phyloP scores from a whole-genome alignment of 2,797 vertebrate species.

The Eupleurogrammus muticus region DNA sequence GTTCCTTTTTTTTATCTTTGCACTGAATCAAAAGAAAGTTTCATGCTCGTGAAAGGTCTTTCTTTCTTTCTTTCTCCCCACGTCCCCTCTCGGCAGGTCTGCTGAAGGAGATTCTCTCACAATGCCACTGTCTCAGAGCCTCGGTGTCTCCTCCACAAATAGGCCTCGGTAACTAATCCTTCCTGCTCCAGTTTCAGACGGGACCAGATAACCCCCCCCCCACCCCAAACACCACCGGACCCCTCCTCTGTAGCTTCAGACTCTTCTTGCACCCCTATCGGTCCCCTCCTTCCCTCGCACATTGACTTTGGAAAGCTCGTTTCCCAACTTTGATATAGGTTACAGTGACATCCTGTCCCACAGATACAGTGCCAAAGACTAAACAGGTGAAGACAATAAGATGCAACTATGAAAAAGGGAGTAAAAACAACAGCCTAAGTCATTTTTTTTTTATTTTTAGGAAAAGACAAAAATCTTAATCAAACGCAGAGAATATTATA shows the following conservation, averaged over 20 bases:
- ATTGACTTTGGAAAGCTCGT: constrained; percentile 81
- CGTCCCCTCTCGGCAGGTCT: constrained; percentile 58
- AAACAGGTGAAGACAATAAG: constrained; percentile 20
- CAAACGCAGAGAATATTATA: no score
- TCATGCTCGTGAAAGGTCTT: constrained; percentile 13
- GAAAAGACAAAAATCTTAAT: no score
- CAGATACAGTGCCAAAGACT: background rate
- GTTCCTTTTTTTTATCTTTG: background rate
- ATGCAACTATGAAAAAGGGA: background rate
- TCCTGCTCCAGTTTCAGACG: constrained; percentile 84
- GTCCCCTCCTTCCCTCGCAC: constrained; percentile 71
- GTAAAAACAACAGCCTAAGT: no score
- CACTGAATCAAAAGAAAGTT: constrained; percentile 27
- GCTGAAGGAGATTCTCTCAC: constrained; percentile 83
- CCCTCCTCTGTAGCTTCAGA: constrained; percentile 73
- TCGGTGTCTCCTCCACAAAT: constrained; percentile 87
- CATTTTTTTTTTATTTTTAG: no score
- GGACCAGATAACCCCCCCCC: constrained; percentile 80
- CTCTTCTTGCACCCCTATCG: constrained; percentile 65
- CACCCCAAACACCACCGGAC: constrained; percentile 60
- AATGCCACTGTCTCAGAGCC: constrained; percentile 83
- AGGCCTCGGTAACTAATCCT: constrained; percentile 82
- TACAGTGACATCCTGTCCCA: constrained; percentile 65
- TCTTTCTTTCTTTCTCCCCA: constrained; percentile 42
- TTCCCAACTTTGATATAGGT: constrained; percentile 75